Percentiles rank a stretch among this genome's conserved stretches.
phyloP scores from a whole-genome alignment of 2,797 vertebrate genomes.

The Chelidonichthys spinosus region DNA sequence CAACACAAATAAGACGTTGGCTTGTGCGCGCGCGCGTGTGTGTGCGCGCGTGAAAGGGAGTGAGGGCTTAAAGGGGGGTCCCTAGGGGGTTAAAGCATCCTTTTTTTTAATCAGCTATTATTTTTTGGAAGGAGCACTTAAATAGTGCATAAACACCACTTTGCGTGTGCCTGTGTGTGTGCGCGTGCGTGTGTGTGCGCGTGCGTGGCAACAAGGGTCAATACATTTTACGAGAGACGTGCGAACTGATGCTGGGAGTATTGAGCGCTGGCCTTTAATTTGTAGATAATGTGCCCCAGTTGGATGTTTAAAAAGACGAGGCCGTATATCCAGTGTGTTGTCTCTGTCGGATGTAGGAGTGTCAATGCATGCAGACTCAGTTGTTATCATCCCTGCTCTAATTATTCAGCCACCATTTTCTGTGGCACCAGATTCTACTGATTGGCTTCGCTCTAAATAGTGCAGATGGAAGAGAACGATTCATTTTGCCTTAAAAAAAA shows the following conservation, averaged over 20 bases:
- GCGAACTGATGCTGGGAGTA: constrained; percentile 70
- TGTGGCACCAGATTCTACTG: constrained; percentile 85
- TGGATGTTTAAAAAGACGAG: constrained; percentile 60
- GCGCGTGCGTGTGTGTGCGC: background rate
- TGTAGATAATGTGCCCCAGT: constrained; percentile 66
- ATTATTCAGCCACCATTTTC: constrained; percentile 90
- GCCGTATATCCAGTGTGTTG: constrained; percentile 53
- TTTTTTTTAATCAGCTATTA: constrained; percentile 20
- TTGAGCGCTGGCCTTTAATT: constrained; percentile 71
- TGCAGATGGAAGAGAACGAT: constrained; percentile 70
- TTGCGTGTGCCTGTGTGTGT: background rate
- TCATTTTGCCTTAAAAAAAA: constrained; percentile 18
- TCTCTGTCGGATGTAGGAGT: constrained; percentile 43
- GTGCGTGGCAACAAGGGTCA: constrained; percentile 65
- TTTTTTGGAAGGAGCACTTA: constrained; percentile 17
- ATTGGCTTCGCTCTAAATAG: constrained; percentile 79
- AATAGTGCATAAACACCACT: constrained; percentile 27
- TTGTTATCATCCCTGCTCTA: constrained; percentile 84
- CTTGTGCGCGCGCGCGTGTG: constrained; percentile 3
- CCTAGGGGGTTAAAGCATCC: constrained; percentile 19
- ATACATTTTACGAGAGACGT: constrained; percentile 68
- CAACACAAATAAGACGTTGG: constrained; percentile 34
- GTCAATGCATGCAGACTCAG: constrained; percentile 70
- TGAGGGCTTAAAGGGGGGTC: background rate
- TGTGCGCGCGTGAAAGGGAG: background rate